Evolutionary conservation across 2,113 vertebrate species (phyloP), one percentile per base, ranked within the genome.

Genomic region (Calidris pugnax): DNA sequence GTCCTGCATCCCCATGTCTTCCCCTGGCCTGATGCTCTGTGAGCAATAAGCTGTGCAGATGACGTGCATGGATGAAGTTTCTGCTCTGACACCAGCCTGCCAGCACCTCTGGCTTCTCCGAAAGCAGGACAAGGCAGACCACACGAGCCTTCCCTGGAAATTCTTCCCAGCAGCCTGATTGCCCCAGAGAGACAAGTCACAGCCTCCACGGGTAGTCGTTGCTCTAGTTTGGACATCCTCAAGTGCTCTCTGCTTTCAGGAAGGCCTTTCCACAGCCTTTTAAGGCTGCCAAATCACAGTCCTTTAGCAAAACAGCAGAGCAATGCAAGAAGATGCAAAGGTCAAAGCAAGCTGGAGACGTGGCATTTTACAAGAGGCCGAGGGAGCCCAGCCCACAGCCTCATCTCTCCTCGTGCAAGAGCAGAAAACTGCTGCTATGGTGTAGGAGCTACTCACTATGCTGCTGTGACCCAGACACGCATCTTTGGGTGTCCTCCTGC

Each of bases 1-100:
- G 9, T 30, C 33, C 33, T 14, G 8, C 33, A 11, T 16, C 21
- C 32, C 33, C 18, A 4, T 10, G 26, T 50, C 22, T n/a, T 57
- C 62, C n/a, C 7, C 0, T 5, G 14, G 23, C 18, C n/a, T 7
- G 10, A 56, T 0, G 4, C 22, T 53, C 55, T 12, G 8, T 9
- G 12, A 83, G 67, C 72, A 41, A 16, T 43, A 35, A 53, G 43
- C 67, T 47, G 30, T 63, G 71, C 66, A 57, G 45, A 35, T 20
- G 30, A 21, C 1, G 0, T 18, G 30, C 27, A 1, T 3, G 22
- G 47, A 55, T 64, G 32, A 68, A 19, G 15, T 59, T 83, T 76
- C 55, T 80, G 14, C 28, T 64, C 68, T 62, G n/a, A n/a, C 48
- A 87, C 26, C 51, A 78, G 53, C 30, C 45, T 74, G 55, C 13